phyloP scores from a whole-genome alignment of 1,140 invertebrate genomes.

The Cepaea nemoralis region DNA sequence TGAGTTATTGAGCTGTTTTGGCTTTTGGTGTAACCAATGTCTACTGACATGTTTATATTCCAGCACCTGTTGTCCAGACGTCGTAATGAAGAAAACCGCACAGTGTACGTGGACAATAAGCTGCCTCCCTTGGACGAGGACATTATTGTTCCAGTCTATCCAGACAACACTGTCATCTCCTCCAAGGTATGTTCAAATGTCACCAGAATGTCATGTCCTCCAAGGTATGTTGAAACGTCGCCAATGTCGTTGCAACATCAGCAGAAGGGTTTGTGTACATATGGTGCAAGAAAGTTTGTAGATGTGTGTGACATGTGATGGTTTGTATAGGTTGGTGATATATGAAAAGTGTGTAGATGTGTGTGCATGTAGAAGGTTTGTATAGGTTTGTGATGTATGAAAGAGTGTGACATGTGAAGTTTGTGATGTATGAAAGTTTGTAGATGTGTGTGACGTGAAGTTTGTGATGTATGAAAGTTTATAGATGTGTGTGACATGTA shows the following conservation, averaged over 20 bases:
- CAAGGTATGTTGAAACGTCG: background rate
- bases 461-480: too few species aligned
- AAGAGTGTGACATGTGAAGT: too few species aligned
- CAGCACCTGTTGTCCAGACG: slow-evolving; percentile 31
- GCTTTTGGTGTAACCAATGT: too few species aligned
- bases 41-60: background rate
- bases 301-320: background rate
- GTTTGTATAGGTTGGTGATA: background rate
- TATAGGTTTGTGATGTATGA: too few species aligned
- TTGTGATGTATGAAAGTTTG: too few species aligned
- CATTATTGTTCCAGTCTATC: slow-evolving; percentile 49
- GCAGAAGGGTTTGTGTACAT: background rate
- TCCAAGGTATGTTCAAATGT: slow-evolving; percentile 56
- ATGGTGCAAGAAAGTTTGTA: background rate
- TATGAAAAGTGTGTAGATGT: too few species aligned
- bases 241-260: background rate
- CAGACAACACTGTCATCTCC: slow-evolving; percentile 61
- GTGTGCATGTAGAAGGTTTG: too few species aligned
- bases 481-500: too few species aligned
- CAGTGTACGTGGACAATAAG: slow-evolving; percentile 55
- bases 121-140: slow-evolving; percentile 40
- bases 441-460: too few species aligned
- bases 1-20: too few species aligned
- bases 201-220: background rate
- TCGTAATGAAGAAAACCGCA: slow-evolving; percentile 25